These are phyloP conservation scores for Cheilosia pagana DNA, from an alignment of 2,888 invertebrate genomes.

Conservation along the genomic window DNA sequence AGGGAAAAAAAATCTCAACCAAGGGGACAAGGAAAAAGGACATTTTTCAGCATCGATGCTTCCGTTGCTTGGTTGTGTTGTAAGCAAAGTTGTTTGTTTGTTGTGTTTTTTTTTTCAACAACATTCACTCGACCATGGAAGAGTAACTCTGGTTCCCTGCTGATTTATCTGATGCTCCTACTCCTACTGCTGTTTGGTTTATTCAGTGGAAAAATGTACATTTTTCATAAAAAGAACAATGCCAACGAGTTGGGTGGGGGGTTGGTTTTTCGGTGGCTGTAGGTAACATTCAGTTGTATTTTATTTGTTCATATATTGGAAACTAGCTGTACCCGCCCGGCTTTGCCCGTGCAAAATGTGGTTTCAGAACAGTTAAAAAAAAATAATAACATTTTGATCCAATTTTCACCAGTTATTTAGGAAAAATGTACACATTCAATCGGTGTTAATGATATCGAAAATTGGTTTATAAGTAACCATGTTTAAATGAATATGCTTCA, in stretches of 20 bases:
- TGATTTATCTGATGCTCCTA: conserved; percentile 1
- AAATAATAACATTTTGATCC: no score
- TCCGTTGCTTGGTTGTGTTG: conserved; percentile 8
- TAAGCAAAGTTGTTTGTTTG: neutral
- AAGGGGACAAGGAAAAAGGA: conserved; percentile 36
- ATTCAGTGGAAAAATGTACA: conserved; percentile 33
- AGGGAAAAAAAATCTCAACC: conserved; percentile 1
- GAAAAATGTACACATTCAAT: no score
- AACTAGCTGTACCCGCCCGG: no score
- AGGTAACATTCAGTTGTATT: neutral
- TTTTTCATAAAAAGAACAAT: conserved; percentile 1
- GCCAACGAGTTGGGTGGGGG: neutral
- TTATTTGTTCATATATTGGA: conserved; percentile 15
- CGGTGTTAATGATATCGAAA: no score
- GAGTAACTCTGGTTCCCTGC: conserved; percentile 24
- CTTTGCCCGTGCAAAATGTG: no score
- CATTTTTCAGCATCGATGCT: conserved; percentile 58
- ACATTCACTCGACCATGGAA: conserved; percentile 41
- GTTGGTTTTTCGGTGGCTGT: neutral
- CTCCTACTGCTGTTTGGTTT: conserved; percentile 24
- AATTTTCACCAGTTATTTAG: no score
- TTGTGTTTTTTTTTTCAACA: neutral
- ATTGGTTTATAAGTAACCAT: no score
- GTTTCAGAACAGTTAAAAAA: no score
- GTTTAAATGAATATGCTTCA: no score